phyloP scores from a whole-genome alignment of 2,797 vertebrate genomes.

The Heliangelus exortis region DNA sequence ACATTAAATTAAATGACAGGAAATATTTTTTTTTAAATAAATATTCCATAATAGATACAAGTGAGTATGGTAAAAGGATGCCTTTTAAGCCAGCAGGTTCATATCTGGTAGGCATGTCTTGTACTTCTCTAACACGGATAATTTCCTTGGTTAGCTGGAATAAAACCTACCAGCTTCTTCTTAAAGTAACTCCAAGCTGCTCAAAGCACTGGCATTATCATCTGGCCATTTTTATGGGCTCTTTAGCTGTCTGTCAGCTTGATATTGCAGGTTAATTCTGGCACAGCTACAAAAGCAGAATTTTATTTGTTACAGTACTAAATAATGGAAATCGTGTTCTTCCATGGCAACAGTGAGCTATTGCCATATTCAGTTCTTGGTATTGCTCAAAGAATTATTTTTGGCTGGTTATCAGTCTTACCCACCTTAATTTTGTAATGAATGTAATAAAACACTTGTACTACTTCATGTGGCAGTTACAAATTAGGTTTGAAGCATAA shows the following conservation, averaged over 20 bases:
- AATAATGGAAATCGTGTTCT: not conserved
- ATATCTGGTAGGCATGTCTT: not conserved
- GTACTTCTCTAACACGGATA: fast-evolving
- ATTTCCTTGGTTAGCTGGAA: not conserved
- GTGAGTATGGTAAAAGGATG: not conserved
- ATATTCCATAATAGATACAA: not conserved
- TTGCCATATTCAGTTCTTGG: not conserved
- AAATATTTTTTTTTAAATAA: not conserved
- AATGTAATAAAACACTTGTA: conserved; percentile 30
- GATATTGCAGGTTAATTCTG: not conserved
- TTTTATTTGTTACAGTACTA: not conserved
- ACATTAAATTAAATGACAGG: not conserved
- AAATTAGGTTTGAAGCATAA: conserved; percentile 16
- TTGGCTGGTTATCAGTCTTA: conserved; percentile 27
- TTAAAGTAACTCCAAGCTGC: not conserved
- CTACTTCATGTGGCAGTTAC: conserved; percentile 7
- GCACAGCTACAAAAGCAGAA: not conserved
- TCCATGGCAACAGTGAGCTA: not conserved
- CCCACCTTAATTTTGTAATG: conserved; percentile 4
- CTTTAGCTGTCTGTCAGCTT: not conserved
- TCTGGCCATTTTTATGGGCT: not conserved
- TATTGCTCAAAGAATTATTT: conserved; percentile 15
- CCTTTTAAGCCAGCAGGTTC: not conserved
- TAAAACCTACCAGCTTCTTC: fast-evolving
- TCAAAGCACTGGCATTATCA: not conserved